Evolutionary conservation across 2,113 vertebrate genomes (phyloP).

Genomic region (Scophthalmus maximus): DNA sequence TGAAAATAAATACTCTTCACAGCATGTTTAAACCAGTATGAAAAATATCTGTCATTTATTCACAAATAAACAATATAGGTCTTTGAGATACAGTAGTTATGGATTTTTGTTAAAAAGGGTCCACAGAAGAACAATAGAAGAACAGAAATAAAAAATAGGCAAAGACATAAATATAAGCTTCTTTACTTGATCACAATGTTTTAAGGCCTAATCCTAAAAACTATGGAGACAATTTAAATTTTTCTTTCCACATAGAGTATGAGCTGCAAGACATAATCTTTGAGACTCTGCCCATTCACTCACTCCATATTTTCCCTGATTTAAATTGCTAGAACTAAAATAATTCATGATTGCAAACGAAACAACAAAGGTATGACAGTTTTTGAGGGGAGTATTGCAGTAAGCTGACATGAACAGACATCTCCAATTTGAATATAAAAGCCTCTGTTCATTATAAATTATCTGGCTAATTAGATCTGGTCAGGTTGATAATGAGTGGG

Average conservation of each 20-base stretch:
- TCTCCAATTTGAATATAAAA: neutral
- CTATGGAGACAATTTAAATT: neutral
- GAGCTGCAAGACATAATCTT: neutral
- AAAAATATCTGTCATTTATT: conserved; percentile 44
- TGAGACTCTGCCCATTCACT: neutral
- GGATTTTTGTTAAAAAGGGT: neutral
- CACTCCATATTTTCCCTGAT: neutral
- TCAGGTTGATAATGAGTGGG: neutral
- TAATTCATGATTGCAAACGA: neutral
- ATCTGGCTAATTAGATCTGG: neutral
- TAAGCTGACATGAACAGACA: neutral
- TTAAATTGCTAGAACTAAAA: neutral
- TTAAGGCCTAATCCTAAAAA: neutral
- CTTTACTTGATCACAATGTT: conserved; percentile 25
- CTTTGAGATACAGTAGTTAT: conserved; percentile 12
- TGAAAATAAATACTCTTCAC: neutral
- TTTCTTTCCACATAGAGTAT: neutral
- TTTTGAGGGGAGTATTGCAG: neutral
- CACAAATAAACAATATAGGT: conserved; percentile 6
- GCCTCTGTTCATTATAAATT: neutral
- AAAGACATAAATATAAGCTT: conserved; percentile 13
- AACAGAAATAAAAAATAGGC: neutral
- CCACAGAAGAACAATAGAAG: neutral
- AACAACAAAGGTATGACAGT: neutral
- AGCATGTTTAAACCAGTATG: neutral